phyloP scores from a whole-genome alignment of 2,888 invertebrate genomes.

The Beris chalybata region DNA sequence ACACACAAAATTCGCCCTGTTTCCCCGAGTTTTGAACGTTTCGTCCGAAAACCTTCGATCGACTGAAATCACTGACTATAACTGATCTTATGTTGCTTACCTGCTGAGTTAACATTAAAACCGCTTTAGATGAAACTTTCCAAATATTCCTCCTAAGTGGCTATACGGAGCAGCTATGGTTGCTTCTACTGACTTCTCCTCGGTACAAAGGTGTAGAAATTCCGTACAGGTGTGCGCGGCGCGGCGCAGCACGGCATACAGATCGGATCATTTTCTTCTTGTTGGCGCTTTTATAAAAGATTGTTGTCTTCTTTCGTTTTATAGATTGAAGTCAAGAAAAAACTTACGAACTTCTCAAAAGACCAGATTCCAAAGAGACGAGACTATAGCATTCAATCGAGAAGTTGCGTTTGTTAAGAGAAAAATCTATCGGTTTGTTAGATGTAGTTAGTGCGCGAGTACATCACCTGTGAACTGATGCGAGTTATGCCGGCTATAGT shows the following conservation, averaged over 20 bases:
- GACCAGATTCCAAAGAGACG: background rate
- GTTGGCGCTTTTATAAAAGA: background rate
- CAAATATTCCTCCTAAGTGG: background rate
- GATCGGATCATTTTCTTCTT: background rate
- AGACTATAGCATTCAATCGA: background rate
- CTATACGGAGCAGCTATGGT: background rate
- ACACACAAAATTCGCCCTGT: background rate
- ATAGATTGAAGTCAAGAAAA: too few relatives aligned
- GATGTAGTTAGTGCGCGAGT: background rate
- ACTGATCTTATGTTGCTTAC: conserved; percentile 29
- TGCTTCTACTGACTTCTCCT: background rate
- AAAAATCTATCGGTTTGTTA: background rate
- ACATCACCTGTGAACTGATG: background rate
- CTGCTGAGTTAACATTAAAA: conserved; percentile 3
- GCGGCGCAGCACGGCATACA: too few relatives aligned
- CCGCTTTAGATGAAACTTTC: background rate
- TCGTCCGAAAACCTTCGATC: conserved; percentile 36
- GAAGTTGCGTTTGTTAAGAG: background rate
- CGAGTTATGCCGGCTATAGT: too few relatives aligned
- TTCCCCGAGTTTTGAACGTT: conserved; percentile 9
- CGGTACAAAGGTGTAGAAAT: background rate
- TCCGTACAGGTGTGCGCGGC: too few relatives aligned
- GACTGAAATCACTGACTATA: conserved; percentile 35
- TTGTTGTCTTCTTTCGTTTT: too few relatives aligned
- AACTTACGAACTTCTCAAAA: background rate